Evolutionary conservation across 2,888 invertebrate genomes (phyloP).

Genomic region (Pseudanteris insignis): DNA sequence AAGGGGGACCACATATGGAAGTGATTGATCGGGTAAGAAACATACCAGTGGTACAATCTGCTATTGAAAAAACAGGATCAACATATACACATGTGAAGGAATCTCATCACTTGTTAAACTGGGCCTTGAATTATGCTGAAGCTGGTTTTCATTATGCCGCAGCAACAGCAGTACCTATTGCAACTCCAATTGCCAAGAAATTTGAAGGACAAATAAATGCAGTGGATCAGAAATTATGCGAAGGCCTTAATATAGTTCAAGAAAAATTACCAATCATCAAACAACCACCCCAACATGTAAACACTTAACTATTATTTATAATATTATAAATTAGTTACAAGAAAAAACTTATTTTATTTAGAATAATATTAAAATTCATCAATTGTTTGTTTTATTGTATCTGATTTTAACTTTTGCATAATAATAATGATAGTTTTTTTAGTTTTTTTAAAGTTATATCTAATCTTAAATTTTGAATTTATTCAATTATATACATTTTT

Average conservation of each 20-base stretch:
- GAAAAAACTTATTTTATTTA: too few species aligned
- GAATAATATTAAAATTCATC: too few species aligned
- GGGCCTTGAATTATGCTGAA: conserved; percentile 70
- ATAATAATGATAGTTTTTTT: not conserved
- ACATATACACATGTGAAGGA: conserved; percentile 66
- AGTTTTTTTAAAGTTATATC: not conserved
- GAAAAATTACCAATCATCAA: conserved; percentile 70
- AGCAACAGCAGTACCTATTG: conserved; percentile 68
- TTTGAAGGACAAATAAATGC: conserved; percentile 69
- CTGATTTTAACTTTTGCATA: too few species aligned
- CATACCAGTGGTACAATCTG: conserved; percentile 61
- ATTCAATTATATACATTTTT: not conserved
- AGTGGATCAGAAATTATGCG: conserved; percentile 70
- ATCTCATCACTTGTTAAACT: conserved; percentile 69
- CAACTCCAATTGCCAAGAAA: conserved; percentile 68
- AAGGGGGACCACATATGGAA: conserved; percentile 54
- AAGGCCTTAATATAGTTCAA: conserved; percentile 70
- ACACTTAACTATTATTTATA: too few species aligned
- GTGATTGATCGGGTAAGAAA: conserved; percentile 60
- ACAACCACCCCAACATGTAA: conserved; percentile 69
- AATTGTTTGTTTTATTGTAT: too few species aligned
- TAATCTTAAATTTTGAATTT: not conserved
- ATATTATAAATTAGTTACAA: too few species aligned
- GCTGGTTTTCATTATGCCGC: conserved; percentile 69
- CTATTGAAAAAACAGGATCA: conserved; percentile 61